phyloP scores from a whole-genome alignment of 2,797 vertebrate species.

The Champsocephalus esox region DNA sequence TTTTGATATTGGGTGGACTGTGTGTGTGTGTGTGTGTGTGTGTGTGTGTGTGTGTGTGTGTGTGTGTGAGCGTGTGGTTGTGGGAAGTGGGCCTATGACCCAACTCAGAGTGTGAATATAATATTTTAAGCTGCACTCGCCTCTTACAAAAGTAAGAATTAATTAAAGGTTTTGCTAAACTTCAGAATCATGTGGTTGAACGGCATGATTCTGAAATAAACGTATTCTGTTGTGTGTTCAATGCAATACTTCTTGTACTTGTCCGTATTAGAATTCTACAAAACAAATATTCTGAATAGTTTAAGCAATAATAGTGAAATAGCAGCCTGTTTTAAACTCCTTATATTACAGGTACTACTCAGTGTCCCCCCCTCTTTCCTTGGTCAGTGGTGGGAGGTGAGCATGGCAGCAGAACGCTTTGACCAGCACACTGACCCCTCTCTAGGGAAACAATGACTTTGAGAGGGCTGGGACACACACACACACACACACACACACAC shows the following conservation, averaged over 20 bases:
- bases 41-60: conserved; percentile 30
- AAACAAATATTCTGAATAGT: conserved; percentile 6
- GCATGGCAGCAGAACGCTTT: conserved; percentile 77
- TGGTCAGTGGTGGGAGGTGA: conserved; percentile 75
- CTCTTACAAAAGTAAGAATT: background rate
- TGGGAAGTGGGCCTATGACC: conserved; percentile 79
- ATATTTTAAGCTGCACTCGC: conserved; percentile 11
- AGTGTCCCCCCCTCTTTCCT: conserved; percentile 28
- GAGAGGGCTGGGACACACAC: conserved; percentile 74
- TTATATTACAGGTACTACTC: conserved; percentile 35
- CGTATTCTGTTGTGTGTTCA: background rate
- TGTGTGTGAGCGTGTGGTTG: conserved; percentile 6
- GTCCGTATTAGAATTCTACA: background rate
- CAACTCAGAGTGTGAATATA: conserved; percentile 55
- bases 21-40: conserved; percentile 17
- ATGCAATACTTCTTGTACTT: background rate
- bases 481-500: conserved; percentile 37
- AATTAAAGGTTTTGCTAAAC: background rate
- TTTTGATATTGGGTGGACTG: conserved; percentile 89
- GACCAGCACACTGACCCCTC: conserved; percentile 83
- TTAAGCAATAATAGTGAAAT: conserved; percentile 9
- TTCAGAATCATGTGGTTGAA: background rate
- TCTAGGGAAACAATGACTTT: conserved; percentile 86
- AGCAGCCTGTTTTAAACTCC: conserved; percentile 27
- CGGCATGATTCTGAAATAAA: background rate